Base-by-base conservation (phyloP, 2,113 vertebrate species). In the Morone chrysops region DNA sequence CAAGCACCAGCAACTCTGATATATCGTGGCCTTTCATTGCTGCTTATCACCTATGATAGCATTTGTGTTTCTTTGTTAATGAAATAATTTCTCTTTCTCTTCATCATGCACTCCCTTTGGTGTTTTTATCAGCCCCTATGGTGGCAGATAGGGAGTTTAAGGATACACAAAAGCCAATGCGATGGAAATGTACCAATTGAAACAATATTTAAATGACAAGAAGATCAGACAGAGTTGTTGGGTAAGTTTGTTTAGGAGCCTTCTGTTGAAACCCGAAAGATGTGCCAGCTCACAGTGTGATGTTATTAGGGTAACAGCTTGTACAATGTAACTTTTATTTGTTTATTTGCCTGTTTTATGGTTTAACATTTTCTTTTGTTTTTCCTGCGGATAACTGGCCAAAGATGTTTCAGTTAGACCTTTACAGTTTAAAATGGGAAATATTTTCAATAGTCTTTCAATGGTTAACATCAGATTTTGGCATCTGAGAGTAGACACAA, bases 241-340 rank as follows among this genome's bases (percentile, higher is more conserved):
- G 51, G 36, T 74, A 75, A 67, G 61, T 74, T 82, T 48, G 36
- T 80, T 68, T 72, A n/a, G 62, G 50, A 51, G 62, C 70, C 70
- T 78, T 78, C 70, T 79, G 70, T 71, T 75, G 16, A 65, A 70
- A 81, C 71, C 48, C 62, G 48, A 71, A 69, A 20, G 40, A 72
- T 16, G 56, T 45, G 81, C 68, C 72, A 74, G 69, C 50, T 84
- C 68, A 78, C 72, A 78, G 54, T 77, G 56, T 71, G 77, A 69
- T 16, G 60, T 25, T 45, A 70, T 67, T 63, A 75, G 75, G 80
- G 40, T 5, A 60, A 54, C 73, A 70, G 75, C 68, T 65, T 75
- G 78, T 69, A 40, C 67, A 47, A 48, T 16, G 31, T 51, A 43
- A 67, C 48, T 62, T 43, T 70, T 31, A 50, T 45, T 68, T 71